phyloP scores from a whole-genome alignment of 2,797 vertebrate species.

The Avahi laniger region DNA sequence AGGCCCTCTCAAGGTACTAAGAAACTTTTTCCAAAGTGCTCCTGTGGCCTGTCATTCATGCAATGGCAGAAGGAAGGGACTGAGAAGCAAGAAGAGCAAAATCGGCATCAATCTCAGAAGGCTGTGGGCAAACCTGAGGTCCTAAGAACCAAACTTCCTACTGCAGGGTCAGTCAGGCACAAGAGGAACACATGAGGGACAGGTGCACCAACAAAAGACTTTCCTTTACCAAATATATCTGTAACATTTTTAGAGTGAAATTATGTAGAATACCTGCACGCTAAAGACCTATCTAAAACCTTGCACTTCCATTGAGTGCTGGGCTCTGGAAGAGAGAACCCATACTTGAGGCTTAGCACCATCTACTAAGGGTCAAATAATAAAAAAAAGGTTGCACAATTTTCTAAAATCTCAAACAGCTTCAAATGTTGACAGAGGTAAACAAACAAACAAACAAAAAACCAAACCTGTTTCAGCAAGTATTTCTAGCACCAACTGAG shows the following conservation, averaged over 20 bases:
- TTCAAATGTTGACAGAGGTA: not conserved
- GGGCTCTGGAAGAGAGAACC: not conserved
- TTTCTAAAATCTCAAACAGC: not conserved
- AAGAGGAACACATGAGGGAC: not conserved
- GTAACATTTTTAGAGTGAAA: not conserved
- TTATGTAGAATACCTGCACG: not conserved
- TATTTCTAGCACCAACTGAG: conserved; percentile 10
- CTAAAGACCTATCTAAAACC: not conserved
- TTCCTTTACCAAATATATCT: not conserved
- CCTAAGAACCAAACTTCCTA: not conserved
- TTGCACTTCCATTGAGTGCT: not conserved
- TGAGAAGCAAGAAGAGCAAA: not conserved
- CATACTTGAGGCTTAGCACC: not conserved
- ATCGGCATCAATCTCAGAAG: not conserved
- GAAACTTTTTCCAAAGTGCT: not conserved
- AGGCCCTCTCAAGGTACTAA: not conserved
- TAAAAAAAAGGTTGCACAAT: not conserved
- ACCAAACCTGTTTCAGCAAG: not conserved
- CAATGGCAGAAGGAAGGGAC: not conserved
- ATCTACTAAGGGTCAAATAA: not conserved
- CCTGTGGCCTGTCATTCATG: not conserved
- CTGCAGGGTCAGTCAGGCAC: not conserved
- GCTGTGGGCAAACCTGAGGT: not conserved
- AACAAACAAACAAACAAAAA: not conserved
- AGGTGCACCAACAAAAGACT: not conserved